Conservation (phyloP, 64 coral and sea anemone species). For the Hydrozoanthus tunicans region DNA sequence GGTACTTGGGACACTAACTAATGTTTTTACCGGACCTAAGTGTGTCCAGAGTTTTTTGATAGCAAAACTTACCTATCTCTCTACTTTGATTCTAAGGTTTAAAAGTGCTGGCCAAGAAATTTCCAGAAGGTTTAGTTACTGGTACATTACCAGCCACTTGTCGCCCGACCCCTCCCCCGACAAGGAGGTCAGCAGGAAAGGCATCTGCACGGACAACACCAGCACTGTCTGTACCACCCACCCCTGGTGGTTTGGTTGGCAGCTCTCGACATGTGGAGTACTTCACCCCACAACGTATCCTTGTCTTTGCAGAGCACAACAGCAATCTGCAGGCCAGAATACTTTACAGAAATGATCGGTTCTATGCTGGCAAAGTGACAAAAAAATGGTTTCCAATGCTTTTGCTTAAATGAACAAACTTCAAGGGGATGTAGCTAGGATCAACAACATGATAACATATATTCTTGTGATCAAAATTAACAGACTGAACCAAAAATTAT, state of each 20-base stretch:
- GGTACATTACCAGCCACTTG: slow-evolving; percentile 82
- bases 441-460: no score
- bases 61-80: neutral
- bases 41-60: no score
- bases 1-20: no score
- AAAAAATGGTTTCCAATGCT: no score
- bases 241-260: slow-evolving; percentile 10
- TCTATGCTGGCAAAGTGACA: neutral
- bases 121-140: slow-evolving; percentile 79
- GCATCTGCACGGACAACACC: slow-evolving; percentile 26
- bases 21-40: no score
- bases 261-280: slow-evolving; percentile 64
- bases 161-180: slow-evolving; percentile 76
- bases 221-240: slow-evolving; percentile 51
- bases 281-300: slow-evolving; percentile 83
- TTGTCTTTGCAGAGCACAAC: neutral
- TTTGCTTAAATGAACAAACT: no score
- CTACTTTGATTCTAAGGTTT: slow-evolving; percentile 55
- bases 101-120: slow-evolving; percentile 88
- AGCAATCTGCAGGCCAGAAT: neutral
- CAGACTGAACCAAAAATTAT: no score
- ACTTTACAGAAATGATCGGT: no score
- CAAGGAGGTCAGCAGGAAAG: slow-evolving; percentile 83
- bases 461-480: no score
- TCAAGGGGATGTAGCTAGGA: no score